Conservation (phyloP, 2,888 invertebrate species). For the Opisthograptis luteolata region DNA sequence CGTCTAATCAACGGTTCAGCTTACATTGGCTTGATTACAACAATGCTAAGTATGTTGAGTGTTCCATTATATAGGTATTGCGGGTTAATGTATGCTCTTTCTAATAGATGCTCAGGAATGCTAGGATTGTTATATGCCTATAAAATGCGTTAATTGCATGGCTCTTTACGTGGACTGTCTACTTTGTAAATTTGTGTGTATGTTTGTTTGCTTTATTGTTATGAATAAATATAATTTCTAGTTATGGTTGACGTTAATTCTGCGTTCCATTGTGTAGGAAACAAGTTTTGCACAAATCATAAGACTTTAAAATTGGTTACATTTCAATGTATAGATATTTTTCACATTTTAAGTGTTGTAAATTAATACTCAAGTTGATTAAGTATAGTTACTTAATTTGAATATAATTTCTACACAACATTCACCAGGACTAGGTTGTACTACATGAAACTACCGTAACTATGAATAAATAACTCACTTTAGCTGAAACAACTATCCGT, state of each 20-base stretch:
- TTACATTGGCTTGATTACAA: constrained; percentile 44
- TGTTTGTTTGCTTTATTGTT: constrained; percentile 20
- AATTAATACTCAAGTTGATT: no score
- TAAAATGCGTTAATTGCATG: constrained; percentile 18
- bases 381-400: no score
- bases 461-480: constrained; percentile 28
- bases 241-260: constrained; percentile 10
- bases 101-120: constrained; percentile 47
- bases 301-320: background rate
- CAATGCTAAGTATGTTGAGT: constrained; percentile 61
- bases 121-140: constrained; percentile 50
- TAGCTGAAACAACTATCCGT: constrained; percentile 19
- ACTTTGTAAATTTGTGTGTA: constrained; percentile 23
- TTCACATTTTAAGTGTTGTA: no score
- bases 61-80: constrained; percentile 53
- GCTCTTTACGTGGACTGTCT: constrained; percentile 8
- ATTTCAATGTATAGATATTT: background rate
- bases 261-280: background rate
- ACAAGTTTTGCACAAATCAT: background rate
- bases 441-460: constrained; percentile 3
- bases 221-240: constrained; percentile 11
- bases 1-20: constrained; percentile 40
- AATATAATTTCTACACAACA: no score
- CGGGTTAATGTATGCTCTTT: constrained; percentile 48
- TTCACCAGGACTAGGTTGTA: background rate